These are phyloP conservation scores for Whitmania pigra DNA, from an alignment of 1,140 invertebrate species.

Conservation along the genomic window DNA sequence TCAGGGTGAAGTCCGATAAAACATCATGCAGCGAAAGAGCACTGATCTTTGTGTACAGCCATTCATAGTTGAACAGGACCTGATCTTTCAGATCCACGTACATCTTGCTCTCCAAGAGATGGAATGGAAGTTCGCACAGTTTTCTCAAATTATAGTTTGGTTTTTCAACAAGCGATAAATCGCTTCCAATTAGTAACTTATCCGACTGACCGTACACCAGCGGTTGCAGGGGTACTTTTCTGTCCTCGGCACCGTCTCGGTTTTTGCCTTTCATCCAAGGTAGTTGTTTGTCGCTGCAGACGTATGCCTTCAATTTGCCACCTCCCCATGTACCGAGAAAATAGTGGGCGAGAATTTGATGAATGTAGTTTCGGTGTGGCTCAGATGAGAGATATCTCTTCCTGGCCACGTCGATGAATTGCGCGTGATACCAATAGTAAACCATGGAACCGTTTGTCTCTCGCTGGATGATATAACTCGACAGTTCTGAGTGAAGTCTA, in stretches of 20 bases:
- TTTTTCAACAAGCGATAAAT: neutral
- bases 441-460: constrained; percentile 59
- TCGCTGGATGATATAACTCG: constrained; percentile 84
- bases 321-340: constrained; percentile 71
- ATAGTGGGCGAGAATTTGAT: constrained; percentile 66
- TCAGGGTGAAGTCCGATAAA: constrained; percentile 65
- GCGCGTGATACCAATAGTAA: constrained; percentile 31
- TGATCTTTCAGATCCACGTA: constrained; percentile 83
- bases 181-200: constrained; percentile 50
- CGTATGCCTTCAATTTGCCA: constrained; percentile 81
- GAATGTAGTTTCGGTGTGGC: constrained; percentile 18
- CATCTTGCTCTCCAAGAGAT: constrained; percentile 70
- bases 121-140: constrained; percentile 72
- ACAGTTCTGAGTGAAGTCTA: constrained; percentile 65
- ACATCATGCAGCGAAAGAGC: constrained; percentile 84
- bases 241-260: constrained; percentile 64
- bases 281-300: constrained; percentile 87
- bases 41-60: constrained; percentile 86
- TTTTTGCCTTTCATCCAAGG: constrained; percentile 50
- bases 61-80: constrained; percentile 93
- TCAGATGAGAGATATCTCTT: constrained; percentile 22
- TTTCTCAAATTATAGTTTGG: constrained; percentile 49
- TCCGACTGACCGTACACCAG: constrained; percentile 57
- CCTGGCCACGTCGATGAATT: constrained; percentile 27
- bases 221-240: constrained; percentile 88